phyloP scores from a whole-genome alignment of 2,113 vertebrate species.

The Hiodon tergisus region DNA sequence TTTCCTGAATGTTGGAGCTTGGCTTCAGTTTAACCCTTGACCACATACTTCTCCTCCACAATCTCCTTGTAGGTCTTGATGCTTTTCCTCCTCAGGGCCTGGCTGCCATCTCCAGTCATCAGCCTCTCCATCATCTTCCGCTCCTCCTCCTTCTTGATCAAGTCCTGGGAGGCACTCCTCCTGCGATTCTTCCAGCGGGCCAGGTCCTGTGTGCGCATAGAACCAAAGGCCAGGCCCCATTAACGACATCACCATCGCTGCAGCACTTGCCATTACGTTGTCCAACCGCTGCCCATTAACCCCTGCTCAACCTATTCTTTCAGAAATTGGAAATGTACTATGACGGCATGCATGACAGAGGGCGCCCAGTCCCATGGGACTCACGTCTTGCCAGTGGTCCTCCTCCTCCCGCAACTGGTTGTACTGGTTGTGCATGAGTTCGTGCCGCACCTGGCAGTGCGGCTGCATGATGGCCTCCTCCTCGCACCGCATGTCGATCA shows the following conservation, averaged over 20 bases:
- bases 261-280: not conserved
- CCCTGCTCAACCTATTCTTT: too few relatives aligned
- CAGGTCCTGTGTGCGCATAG: constrained; percentile 67
- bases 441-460: constrained; percentile 80
- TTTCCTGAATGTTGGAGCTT: too few relatives aligned
- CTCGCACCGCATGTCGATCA: constrained; percentile 86
- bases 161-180: constrained; percentile 88
- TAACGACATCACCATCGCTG: not conserved
- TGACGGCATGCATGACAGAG: not conserved
- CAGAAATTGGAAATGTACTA: not conserved
- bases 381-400: constrained; percentile 91
- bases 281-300: too few relatives aligned
- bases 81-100: constrained; percentile 79
- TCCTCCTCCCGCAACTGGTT: constrained; percentile 81
- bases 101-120: constrained; percentile 65
- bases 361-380: constrained; percentile 28
- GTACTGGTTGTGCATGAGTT: constrained; percentile 79
- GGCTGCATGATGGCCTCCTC: constrained; percentile 73
- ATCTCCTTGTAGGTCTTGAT: constrained; percentile 98
- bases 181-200: constrained; percentile 92
- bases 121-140: constrained; percentile 90
- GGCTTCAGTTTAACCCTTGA: too few relatives aligned
- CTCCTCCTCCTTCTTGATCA: constrained; percentile 94
- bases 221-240: not conserved
- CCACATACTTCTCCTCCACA: constrained; percentile 80